These are phyloP conservation scores for Leptopterna dolabrata DNA, from an alignment of 2,888 invertebrate species.

Conservation along the genomic window DNA sequence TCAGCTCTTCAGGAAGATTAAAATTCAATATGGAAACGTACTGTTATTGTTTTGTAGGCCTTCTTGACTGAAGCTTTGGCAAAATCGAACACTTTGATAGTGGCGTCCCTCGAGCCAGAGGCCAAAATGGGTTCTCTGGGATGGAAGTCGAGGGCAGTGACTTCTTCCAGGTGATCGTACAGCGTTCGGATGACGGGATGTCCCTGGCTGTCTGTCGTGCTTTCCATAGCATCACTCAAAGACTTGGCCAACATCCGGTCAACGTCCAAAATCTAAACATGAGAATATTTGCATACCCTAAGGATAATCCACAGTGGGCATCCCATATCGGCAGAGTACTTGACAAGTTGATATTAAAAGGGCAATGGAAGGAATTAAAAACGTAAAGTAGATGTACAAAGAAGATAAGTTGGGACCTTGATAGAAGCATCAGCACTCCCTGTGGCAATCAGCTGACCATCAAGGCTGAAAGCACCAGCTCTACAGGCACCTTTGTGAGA, in stretches of 20 bases:
- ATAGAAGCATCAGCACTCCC: constrained; percentile 99
- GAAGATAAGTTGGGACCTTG: constrained; percentile 72
- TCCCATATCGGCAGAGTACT: no score
- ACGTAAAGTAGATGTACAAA: constrained; percentile 35
- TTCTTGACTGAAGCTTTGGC: constrained; percentile 98
- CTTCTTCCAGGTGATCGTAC: constrained; percentile 97
- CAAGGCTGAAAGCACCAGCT: constrained; percentile 94
- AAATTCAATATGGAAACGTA: constrained; percentile 66
- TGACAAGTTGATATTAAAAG: no score
- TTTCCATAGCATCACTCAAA: constrained; percentile 88
- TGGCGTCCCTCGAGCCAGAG: constrained; percentile 94
- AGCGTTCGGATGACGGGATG: constrained; percentile 98
- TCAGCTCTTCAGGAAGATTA: no score
- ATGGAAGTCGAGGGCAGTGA: constrained; percentile 96
- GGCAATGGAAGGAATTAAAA: no score
- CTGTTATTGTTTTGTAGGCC: constrained; percentile 94
- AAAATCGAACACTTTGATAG: constrained; percentile 96
- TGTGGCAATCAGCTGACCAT: constrained; percentile 96
- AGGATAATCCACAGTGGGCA: no score
- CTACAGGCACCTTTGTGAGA: constrained; percentile 97
- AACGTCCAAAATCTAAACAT: constrained; percentile 88
- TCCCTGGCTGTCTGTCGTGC: constrained; percentile 87
- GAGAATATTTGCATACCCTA: not conserved
- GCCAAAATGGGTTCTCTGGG: constrained; percentile 94
- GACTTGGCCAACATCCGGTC: constrained; percentile 98